A percentile compares a stretch with the other conserved stretches of the same genome.
phyloP scores from a whole-genome alignment of 2,113 vertebrate species.

The Zeus faber region DNA sequence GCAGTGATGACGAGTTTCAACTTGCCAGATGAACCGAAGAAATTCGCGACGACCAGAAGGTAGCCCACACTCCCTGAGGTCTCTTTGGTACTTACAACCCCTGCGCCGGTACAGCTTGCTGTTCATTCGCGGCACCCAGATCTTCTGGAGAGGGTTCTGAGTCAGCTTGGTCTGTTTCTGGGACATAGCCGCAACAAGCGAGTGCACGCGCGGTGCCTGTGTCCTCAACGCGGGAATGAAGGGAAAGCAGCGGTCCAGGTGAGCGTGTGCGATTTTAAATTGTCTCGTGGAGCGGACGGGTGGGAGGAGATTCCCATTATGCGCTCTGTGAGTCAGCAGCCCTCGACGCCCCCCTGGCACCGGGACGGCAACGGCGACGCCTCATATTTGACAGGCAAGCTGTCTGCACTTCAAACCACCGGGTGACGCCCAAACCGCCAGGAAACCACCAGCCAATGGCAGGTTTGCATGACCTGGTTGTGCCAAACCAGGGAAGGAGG shows the following conservation, averaged over 20 bases:
- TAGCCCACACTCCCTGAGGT: background rate
- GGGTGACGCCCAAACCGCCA: background rate
- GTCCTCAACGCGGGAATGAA: slow-evolving; percentile 3
- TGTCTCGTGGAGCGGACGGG: background rate
- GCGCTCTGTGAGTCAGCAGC: too few species aligned
- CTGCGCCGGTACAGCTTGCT: slow-evolving; percentile 73
- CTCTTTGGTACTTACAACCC: slow-evolving; percentile 72
- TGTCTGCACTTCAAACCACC: slow-evolving; percentile 1
- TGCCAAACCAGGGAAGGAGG: background rate
- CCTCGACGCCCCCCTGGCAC: slow-evolving; percentile 19
- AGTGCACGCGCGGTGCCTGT: slow-evolving; percentile 16
- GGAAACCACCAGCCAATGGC: too few species aligned
- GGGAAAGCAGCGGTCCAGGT: slow-evolving; percentile 7
- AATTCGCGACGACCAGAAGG: too few species aligned
- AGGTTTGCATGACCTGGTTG: background rate
- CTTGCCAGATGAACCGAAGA: background rate
- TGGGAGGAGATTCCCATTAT: slow-evolving; percentile 31
- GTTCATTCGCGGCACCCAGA: slow-evolving; percentile 83
- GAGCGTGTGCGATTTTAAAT: slow-evolving; percentile 31
- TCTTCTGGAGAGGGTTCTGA: slow-evolving; percentile 85
- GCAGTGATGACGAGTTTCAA: slow-evolving; percentile 5
- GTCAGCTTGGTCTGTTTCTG: slow-evolving; percentile 72
- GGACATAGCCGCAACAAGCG: slow-evolving; percentile 60
- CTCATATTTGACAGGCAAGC: slow-evolving; percentile 24
- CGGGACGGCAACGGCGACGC: fast-evolving